These are phyloP conservation scores for Melanophora roralis DNA, from an alignment of 2,888 invertebrate genomes.

Conservation along the genomic window DNA sequence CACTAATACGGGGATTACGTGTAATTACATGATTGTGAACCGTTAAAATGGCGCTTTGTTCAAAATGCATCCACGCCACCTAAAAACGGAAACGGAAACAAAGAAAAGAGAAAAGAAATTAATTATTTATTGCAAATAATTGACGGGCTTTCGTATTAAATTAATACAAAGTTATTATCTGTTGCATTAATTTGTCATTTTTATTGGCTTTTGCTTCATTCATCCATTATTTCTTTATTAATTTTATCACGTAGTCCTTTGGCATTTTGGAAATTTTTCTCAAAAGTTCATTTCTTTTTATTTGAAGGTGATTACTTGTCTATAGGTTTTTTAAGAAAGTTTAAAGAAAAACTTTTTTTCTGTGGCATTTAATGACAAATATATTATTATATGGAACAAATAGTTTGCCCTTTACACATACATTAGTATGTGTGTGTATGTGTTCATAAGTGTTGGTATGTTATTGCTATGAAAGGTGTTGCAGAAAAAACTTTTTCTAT, in stretches of 20 bases:
- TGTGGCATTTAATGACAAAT: constrained; percentile 51
- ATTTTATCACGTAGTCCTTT: constrained; percentile 39
- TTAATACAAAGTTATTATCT: constrained; percentile 33
- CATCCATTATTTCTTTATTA: constrained; percentile 8
- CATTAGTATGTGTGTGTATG: not conserved
- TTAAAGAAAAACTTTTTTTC: constrained; percentile 22
- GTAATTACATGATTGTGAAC: constrained; percentile 97
- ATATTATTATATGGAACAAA: constrained; percentile 41
- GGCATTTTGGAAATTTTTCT: constrained; percentile 20
- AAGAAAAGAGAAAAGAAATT: not conserved
- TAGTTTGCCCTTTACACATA: constrained; percentile 19
- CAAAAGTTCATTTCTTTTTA: constrained; percentile 45
- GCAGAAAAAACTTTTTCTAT: constrained; percentile 43
- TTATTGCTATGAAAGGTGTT: constrained; percentile 36
- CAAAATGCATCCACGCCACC: constrained; percentile 98
- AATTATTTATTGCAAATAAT: not conserved
- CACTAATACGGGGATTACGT: constrained; percentile 92
- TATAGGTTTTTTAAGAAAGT: not conserved
- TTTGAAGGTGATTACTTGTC: constrained; percentile 39
- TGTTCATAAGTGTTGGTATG: not conserved
- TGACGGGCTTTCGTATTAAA: not conserved
- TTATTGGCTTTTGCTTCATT: not conserved
- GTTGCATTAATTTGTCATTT: constrained; percentile 33
- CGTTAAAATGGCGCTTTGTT: constrained; percentile 94
- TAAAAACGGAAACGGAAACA: constrained; percentile 74